Percentiles rank a stretch among this genome's conserved stretches.
Evolutionary conservation across 1,140 invertebrate species (phyloP).

Genomic region (Bombus haemorrhoidalis): DNA sequence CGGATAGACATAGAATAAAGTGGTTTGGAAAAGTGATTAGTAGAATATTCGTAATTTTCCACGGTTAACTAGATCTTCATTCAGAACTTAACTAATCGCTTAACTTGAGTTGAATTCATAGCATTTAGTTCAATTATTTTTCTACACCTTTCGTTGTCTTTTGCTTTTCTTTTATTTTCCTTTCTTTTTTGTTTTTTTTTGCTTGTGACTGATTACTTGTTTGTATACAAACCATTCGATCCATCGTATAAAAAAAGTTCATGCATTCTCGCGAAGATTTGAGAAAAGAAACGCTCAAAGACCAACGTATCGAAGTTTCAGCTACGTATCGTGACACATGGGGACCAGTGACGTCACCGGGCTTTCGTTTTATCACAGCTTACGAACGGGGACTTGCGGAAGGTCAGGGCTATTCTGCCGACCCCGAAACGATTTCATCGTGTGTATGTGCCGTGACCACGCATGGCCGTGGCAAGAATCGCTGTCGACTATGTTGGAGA

Average conservation of each 20-base stretch:
- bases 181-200: too few relatives aligned
- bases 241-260: not conserved
- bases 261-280: accelerated
- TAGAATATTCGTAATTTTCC: accelerated
- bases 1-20: too few relatives aligned
- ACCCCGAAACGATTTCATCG: constrained; percentile 58
- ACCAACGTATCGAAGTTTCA: not conserved
- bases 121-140: not conserved
- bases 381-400: constrained; percentile 64
- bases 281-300: not conserved
- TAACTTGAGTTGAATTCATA: not conserved
- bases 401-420: constrained; percentile 75
- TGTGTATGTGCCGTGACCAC: constrained; percentile 64
- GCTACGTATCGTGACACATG: not conserved
- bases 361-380: constrained; percentile 68
- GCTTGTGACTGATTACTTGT: too few relatives aligned
- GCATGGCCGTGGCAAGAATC: constrained; percentile 62
- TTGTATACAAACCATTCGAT: not conserved
- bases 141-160: not conserved
- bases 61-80: not conserved
- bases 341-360: constrained; percentile 57
- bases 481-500: constrained; percentile 55
- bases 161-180: not conserved
- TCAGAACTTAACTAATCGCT: accelerated
- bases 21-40: too few relatives aligned